Base-by-base conservation (phyloP, 2,888 invertebrate species). In the Allacma fusca region DNA sequence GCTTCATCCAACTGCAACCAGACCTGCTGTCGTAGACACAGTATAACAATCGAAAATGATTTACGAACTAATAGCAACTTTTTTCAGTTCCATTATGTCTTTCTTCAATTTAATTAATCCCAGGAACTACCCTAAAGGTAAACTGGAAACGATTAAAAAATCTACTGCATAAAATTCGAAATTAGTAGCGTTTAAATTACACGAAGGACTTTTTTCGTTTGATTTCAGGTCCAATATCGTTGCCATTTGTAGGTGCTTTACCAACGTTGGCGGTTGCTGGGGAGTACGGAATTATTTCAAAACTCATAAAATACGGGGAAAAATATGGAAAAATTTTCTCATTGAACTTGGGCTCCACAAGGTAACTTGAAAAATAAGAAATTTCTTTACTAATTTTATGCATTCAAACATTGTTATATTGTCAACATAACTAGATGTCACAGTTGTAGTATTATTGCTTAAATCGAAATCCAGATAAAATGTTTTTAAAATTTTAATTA, bases 281-380 rank as follows among this genome's bases (percentile, higher is more conserved):
- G 23, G 68, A 69, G 4, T 69, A 21, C 40, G 68, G 68, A 34
- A 69, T 69, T 40, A 21, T 40, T 5, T 13, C 34, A 4, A 29
- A 40, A 40, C 40, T 69, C 5, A 69, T 69, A 21, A 1, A 69
- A 23, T 69, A 69, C n/a, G 68, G 68, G 1, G 19, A 69, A 40
- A 69, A 69, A 69, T 43, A 40, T 26, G 70, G 70, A 12, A 71
- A 71, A 50, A n/a, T 71, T 1, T 71, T 50, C n/a, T 44, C 70
- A 16, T 9, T 71, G 12, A 26, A 71, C 28, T 28, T 71, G 44
- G 70, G 70, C 19, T 50, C 70, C 23, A 50, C 9, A 23, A 34
- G 40, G 70, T 71, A 50, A 69, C 12, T 21, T 68, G 28, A 16
- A 13, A 23, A 19, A 13, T n/a, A n/a, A n/a, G n/a, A n/a, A n/a